Evolutionary conservation across 2,113 vertebrate species (phyloP), one percentile per base, ranked within the genome.

Genomic region (Microcebus lehilahytsara): DNA sequence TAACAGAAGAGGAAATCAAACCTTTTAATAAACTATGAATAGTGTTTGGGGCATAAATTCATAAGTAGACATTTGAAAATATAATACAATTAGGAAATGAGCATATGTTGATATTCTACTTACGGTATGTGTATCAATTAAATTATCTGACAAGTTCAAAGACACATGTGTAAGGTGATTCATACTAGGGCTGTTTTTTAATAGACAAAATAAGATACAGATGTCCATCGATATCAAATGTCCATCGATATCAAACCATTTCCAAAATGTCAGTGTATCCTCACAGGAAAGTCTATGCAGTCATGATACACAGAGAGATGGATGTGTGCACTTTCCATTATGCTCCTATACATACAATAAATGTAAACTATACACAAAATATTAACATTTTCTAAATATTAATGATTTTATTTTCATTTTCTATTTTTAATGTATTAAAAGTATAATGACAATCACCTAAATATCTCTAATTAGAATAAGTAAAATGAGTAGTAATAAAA

Each of bases 401-500:
- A 42, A 19, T 84, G 16, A 0, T 56, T 67, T 72, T 4, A n/a
- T 46, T 12, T 60, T 85, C 1, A 64, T 87, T 78, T 90, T 32
- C 51, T 81, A 13, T 67, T 22, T 78, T 62, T 77, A 93, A 42
- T 60, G 25, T 69, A 88, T 53, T 84, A 5, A 77, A 19, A 34
- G 49, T 60, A 10, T 58, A 89, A 80, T 75, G 51, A 40, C 3
- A 74, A 84, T 32, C 17, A 79, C 20, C 71, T 46, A 53, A 93
- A 77, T 71, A 85, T 85, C 5, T 75, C 89, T 85, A 83, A 83
- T 92, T 25, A 66, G 71, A 89, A 87, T 69, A 78, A 75, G 53
- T 58, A 46, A 74, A 81, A 85, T 66, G 5, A 78, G n/a, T 32
- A 94, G 13, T 37, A 84, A 88, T 93, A 95, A 86, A 95, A 80